phyloP scores from a whole-genome alignment of 1,140 invertebrate genomes.

The Nylanderia fulva region DNA sequence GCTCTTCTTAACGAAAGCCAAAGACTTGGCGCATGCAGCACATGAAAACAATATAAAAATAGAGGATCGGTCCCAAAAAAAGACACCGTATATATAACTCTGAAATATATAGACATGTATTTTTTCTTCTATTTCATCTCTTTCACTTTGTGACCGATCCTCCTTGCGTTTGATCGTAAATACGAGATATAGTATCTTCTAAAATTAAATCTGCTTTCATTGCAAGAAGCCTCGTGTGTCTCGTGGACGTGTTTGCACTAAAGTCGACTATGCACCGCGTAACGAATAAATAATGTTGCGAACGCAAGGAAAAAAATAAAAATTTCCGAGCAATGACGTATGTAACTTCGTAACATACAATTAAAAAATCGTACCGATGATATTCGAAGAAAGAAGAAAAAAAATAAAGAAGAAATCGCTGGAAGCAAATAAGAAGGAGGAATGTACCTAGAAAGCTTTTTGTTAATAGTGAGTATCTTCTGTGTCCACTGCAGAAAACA shows the following conservation, averaged over 20 bases:
- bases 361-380: not conserved
- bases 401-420: constrained; percentile 16
- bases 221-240: constrained; percentile 45
- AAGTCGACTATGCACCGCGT: constrained; percentile 28
- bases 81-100: not conserved
- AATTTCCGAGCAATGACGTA: constrained; percentile 7
- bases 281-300: constrained; percentile 9
- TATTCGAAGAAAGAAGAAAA: not conserved
- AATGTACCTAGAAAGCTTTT: constrained; percentile 84
- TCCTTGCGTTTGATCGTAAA: constrained; percentile 17
- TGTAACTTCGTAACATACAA: constrained; percentile 55
- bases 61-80: constrained; percentile 29
- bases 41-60: constrained; percentile 43
- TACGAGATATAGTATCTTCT: constrained; percentile 24
- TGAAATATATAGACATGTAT: not conserved
- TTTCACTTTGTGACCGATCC: constrained; percentile 30
- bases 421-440: constrained; percentile 63
- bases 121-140: not conserved
- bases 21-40: constrained; percentile 55
- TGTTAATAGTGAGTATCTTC: constrained; percentile 84
- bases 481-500: constrained; percentile 84
- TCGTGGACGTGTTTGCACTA: constrained; percentile 25
- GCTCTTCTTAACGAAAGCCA: constrained; percentile 43
- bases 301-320: constrained; percentile 2
- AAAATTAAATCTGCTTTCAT: constrained; percentile 35